A percentile compares a stretch with the other conserved stretches of the same genome.
These are phyloP conservation scores for Anthophora plumipes DNA, from an alignment of 2,888 invertebrate genomes.

Conservation along the genomic window DNA sequence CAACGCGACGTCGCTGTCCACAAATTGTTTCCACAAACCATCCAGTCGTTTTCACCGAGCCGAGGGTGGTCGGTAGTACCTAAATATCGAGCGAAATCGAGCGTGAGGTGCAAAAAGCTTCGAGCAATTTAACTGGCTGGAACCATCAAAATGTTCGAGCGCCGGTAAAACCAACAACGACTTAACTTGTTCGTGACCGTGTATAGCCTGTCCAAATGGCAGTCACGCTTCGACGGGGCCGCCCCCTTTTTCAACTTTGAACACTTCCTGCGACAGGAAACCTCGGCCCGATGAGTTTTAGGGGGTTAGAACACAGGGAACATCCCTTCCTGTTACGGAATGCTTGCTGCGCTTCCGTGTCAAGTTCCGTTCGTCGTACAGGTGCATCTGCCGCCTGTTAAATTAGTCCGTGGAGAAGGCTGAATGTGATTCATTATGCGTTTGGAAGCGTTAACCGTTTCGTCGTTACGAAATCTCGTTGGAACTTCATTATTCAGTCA, in stretches of 20 bases:
- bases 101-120: constrained; percentile 55
- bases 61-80: constrained; percentile 20
- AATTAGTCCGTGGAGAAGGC: neutral
- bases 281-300: constrained; percentile 74
- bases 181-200: constrained; percentile 52
- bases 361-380: constrained; percentile 56
- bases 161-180: constrained; percentile 63
- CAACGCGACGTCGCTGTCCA: neutral
- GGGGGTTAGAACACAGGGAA: constrained; percentile 69
- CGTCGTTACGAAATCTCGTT: neutral
- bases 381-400: constrained; percentile 55
- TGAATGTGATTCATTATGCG: constrained; percentile 12
- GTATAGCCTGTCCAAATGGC: constrained; percentile 40
- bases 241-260: constrained; percentile 70
- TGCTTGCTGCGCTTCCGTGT: constrained; percentile 73
- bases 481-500: neutral
- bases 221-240: constrained; percentile 69
- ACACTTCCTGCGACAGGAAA: constrained; percentile 75
- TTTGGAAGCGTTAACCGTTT: constrained; percentile 24
- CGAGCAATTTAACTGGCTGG: constrained; percentile 38
- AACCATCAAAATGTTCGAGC: constrained; percentile 37
- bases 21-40: neutral
- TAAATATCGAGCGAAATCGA: constrained; percentile 65
- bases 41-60: neutral
- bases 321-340: constrained; percentile 75